Evolutionary conservation across 2,888 invertebrate species (phyloP), one percentile per base, ranked within the genome.

Genomic region (Phyllotreta striolata): DNA sequence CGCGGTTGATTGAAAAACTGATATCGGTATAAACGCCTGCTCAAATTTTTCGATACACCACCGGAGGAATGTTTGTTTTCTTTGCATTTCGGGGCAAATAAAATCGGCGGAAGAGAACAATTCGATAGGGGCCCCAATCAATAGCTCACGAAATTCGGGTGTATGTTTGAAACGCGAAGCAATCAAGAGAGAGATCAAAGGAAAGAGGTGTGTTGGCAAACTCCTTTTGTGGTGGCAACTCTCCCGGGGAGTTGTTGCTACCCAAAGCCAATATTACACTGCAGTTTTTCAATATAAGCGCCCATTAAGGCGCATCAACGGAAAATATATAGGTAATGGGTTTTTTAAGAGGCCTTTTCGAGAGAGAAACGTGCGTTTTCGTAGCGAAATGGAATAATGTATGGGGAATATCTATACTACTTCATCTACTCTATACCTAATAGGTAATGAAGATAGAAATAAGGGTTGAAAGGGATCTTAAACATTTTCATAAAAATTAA

Each of bases 201-300:
- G 66, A 66, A 69, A 72, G 72, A 76, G 77, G 76, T 75, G 77
- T 77, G 77, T 77, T 76, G 76, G 76, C 70, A 77, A 77, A 77
- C 77, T 76, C 74, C 69, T 77, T 73, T 74, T 70, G 66, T 66
- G 68, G 64, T 67, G 64, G 67, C 66, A 70, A 69, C 66, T 67
- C 67, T 64, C 70, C 63, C 65, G 57, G 71, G 72, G 67, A 73
- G 72, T 73, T 67, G 65, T 66, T 70, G 69, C 69, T 69, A 69
- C 66, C 64, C 24, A 24, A 55, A 64, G 65, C 61, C 69, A 64
- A 66, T 68, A 64, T 67, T 64, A 67, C 65, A 59, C 60, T 61
- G 68, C 67, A 68, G 69, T 70, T 68, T 68, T 56, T 38, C 68
- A 60, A 64, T 66, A 62, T 62, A 68, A 63, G 61, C 62, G 52